A percentile compares a stretch with the other conserved stretches of the same genome.
phyloP scores from a whole-genome alignment of 2,113 vertebrate genomes.

The Mobula birostris region DNA sequence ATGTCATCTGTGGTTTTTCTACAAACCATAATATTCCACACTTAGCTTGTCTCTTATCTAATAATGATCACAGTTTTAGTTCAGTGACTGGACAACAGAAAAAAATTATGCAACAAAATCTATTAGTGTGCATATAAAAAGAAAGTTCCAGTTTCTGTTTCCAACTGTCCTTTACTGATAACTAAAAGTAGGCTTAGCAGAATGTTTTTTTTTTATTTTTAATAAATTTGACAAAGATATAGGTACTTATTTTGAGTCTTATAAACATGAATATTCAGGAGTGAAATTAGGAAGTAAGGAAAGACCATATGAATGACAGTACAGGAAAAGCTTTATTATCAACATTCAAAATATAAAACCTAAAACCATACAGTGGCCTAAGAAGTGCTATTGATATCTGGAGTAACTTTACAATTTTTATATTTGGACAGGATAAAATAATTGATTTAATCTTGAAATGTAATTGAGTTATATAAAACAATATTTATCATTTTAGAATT shows the following conservation, averaged over 20 bases:
- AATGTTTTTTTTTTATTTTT: no score
- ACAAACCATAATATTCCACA: background rate
- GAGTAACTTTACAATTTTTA: background rate
- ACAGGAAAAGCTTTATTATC: no score
- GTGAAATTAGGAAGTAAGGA: no score
- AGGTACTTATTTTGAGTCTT: no score
- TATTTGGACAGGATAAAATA: background rate
- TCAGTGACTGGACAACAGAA: background rate
- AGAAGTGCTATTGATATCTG: background rate
- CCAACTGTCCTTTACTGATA: no score
- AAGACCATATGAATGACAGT: no score
- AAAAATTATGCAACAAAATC: background rate
- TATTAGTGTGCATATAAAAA: no score
- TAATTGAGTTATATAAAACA: background rate
- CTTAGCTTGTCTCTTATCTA: background rate
- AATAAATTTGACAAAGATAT: no score
- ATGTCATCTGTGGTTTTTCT: background rate
- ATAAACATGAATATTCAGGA: no score
- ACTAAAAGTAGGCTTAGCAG: no score
- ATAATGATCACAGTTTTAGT: background rate
- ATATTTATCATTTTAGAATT: background rate
- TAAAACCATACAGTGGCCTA: background rate
- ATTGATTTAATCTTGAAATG: background rate
- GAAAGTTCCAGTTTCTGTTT: no score
- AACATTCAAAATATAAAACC: no score